Conservation (phyloP, 2,797 vertebrate genomes). For the Anabacerthia variegaticeps region DNA sequence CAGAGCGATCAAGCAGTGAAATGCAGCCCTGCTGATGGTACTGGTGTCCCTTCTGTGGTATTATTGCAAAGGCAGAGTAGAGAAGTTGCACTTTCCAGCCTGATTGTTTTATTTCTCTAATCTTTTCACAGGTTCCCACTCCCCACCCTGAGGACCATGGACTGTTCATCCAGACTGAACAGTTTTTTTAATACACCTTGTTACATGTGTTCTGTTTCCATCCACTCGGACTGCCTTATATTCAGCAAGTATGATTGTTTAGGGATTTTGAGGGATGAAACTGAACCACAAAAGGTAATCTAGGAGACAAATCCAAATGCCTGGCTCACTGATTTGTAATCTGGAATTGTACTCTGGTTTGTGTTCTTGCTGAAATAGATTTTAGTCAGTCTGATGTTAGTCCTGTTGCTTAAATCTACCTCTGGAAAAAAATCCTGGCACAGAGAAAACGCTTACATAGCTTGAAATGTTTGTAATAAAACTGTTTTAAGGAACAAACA, state of each 20-base stretch:
- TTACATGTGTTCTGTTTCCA: not conserved
- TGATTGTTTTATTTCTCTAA: not conserved
- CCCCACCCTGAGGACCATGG: accelerated
- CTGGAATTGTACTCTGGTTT: not conserved
- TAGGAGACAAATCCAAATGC: not conserved
- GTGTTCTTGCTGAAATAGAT: not conserved
- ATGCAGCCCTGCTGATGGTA: not conserved
- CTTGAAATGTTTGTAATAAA: not conserved
- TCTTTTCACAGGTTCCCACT: not conserved
- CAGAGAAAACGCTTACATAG: not conserved
- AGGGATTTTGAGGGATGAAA: not conserved
- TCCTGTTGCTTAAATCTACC: not conserved
- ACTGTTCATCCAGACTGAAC: not conserved
- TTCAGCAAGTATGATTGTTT: not conserved
- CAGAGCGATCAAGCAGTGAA: not conserved
- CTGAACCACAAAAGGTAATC: not conserved
- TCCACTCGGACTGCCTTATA: not conserved
- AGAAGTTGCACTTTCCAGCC: not conserved
- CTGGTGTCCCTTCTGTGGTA: not conserved
- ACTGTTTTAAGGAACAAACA: not conserved
- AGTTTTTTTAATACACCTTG: not conserved
- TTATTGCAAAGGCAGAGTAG: not conserved
- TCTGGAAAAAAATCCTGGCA: not conserved
- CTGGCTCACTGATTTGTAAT: not conserved
- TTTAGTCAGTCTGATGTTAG: not conserved